Conservation (phyloP, 2,888 invertebrate species). For the Drosophila prostipennis region DNA sequence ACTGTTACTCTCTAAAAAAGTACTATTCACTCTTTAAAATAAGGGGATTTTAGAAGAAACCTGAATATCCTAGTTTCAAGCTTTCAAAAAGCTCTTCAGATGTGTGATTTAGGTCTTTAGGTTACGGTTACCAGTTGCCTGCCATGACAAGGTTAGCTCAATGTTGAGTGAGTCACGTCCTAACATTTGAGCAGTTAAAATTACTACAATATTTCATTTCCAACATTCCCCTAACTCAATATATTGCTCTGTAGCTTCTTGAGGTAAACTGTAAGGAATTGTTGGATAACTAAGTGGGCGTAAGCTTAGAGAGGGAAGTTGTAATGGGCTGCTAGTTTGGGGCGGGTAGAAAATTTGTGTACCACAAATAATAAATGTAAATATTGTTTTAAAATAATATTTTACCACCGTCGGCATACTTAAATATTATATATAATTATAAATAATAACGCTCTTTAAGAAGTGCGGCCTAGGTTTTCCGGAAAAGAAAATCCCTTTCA, state of each 20-base stretch:
- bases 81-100: slow-evolving; percentile 29
- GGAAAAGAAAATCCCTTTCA: neutral
- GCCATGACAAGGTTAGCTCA: slow-evolving; percentile 32
- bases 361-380: slow-evolving; percentile 12
- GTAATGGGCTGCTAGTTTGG: slow-evolving; percentile 12
- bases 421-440: neutral
- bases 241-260: slow-evolving; percentile 9
- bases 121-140: slow-evolving; percentile 43
- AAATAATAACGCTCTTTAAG: neutral
- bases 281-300: slow-evolving; percentile 34
- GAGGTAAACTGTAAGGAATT: slow-evolving; percentile 16
- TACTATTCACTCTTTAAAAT: slow-evolving; percentile 7
- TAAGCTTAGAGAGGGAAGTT: neutral
- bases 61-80: slow-evolving; percentile 9
- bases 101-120: slow-evolving; percentile 23
- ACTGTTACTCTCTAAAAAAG: slow-evolving; percentile 41
- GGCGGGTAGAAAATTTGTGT: slow-evolving; percentile 10
- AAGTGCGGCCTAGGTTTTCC: neutral
- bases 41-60: slow-evolving; percentile 14
- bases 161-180: slow-evolving; percentile 23
- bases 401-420: neutral
- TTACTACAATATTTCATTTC: slow-evolving; percentile 26
- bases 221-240: slow-evolving; percentile 25
- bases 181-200: slow-evolving; percentile 13
- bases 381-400: neutral